Evolutionary conservation across 2,888 invertebrate genomes (phyloP), one percentile per base, ranked within the genome.

Genomic region (Axea sp.): DNA sequence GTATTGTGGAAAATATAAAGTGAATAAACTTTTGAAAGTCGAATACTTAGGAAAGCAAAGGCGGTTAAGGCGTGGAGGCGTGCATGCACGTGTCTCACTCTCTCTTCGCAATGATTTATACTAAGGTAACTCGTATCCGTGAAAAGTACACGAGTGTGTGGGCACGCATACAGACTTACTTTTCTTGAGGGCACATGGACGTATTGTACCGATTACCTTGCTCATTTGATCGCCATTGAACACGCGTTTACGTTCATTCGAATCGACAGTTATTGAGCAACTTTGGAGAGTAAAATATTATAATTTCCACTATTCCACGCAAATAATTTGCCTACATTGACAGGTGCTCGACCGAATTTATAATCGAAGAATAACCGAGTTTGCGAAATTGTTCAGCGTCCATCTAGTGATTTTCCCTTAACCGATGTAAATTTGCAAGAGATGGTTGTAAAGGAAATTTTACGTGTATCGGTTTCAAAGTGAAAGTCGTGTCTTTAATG

Each of bases 191-290:
- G 39, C 49, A 49, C 41, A 49, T 28, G 24, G 30, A 41, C 41
- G 24, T 26, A 39, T 49, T 15, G 47, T 62, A 24, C 62, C 62
- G 30, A 49, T 62, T 31, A 49, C 62, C 45, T 47, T 37, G 60
- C 49, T 47, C 60, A 39, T 37, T 60, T 47, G 35, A 60, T 60
- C 60, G 39, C 47, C 47, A 60, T 60, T 60, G 37, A 60, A 60
- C 5, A 35, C n/a, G 39, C 35, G 15, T 22, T 55, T 55, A 41
- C 14, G 55, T 14, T 39, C 41, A 14, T 49, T 60, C 37, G 39
- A 39, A 60, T 37, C 60, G 19, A 30, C 19, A 19, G 41, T 19
- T 41, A 39, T 57, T 57, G 22, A 55, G 31, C 41, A 41, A 55
- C 41, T 55, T 41, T 41, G 19, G 19, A n/a, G n/a, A n/a, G n/a